Evolutionary conservation across 35 echinoderm and acorn worm genomes (phyloP).

Genomic region (Acanthaster planci): DNA sequence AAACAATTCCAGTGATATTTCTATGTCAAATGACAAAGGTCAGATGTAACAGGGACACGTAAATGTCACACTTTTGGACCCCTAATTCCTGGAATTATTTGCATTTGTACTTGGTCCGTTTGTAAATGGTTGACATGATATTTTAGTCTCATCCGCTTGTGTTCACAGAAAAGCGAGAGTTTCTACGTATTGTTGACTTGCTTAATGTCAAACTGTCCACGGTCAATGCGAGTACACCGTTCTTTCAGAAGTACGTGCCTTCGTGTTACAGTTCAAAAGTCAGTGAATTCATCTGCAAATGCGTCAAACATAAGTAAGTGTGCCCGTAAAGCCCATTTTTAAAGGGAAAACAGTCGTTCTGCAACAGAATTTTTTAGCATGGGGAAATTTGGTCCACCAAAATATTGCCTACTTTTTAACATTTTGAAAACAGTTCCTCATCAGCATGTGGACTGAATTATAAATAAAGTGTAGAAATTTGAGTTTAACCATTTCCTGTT

Average conservation of each 20-base stretch:
- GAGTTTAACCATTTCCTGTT: too few relatives aligned
- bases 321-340: not conserved
- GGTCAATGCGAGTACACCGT: conserved; percentile 49
- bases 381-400: not conserved
- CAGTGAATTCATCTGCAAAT: conserved; percentile 60
- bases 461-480: too few relatives aligned
- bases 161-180: conserved; percentile 72
- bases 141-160: too few relatives aligned
- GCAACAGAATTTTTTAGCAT: not conserved
- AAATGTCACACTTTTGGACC: too few relatives aligned
- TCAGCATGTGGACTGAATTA: too few relatives aligned
- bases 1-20: too few relatives aligned
- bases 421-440: not conserved
- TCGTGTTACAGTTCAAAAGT: conserved; percentile 62
- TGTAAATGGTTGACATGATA: too few relatives aligned
- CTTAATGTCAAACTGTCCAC: conserved; percentile 70
- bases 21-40: too few relatives aligned
- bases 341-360: too few relatives aligned
- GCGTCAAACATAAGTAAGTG: conserved; percentile 76
- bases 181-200: conserved; percentile 74
- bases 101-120: too few relatives aligned
- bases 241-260: conserved; percentile 65
- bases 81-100: too few relatives aligned
- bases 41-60: too few relatives aligned
- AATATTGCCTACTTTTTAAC: not conserved